Evolutionary conservation across 1,140 invertebrate species (phyloP).

Genomic region (Adelges cooleyi): DNA sequence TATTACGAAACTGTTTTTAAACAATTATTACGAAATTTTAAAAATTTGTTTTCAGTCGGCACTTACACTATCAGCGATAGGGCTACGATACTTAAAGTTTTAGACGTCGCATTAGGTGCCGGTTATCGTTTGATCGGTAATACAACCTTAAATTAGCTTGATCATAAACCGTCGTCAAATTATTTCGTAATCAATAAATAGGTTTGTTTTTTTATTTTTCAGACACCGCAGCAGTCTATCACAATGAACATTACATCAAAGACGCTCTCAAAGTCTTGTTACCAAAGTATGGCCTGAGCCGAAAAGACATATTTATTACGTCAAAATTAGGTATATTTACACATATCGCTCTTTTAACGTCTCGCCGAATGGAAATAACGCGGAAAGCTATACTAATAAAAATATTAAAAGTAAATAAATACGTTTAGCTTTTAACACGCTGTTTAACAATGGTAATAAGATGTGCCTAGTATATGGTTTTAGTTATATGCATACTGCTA

Average conservation of each 20-base stretch:
- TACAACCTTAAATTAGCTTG: too few relatives aligned
- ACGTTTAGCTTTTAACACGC: too few relatives aligned
- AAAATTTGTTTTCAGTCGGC: conserved; percentile 39
- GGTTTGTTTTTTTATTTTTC: conserved; percentile 31
- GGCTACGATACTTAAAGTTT: conserved; percentile 39
- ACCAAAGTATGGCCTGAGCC: conserved; percentile 49
- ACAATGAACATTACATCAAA: conserved; percentile 59
- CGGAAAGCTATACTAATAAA: too few relatives aligned
- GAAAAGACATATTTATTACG: conserved; percentile 65
- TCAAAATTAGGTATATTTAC: conserved; percentile 54
- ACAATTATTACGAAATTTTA: neutral
- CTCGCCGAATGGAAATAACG: too few relatives aligned
- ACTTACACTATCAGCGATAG: conserved; percentile 41
- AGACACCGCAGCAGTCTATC: conserved; percentile 66
- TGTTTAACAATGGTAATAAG: too few relatives aligned
- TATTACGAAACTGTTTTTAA: neutral
- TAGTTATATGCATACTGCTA: too few relatives aligned
- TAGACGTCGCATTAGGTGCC: conserved; percentile 43
- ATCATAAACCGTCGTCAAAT: too few relatives aligned
- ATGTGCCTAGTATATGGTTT: too few relatives aligned
- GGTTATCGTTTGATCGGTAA: conserved; percentile 50
- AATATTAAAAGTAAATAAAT: too few relatives aligned
- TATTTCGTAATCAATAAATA: too few relatives aligned
- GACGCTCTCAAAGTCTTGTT: conserved; percentile 47
- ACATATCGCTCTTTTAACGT: neutral